Base-by-base conservation (phyloP, 2,797 vertebrate genomes). In the Siniperca undulata region DNA sequence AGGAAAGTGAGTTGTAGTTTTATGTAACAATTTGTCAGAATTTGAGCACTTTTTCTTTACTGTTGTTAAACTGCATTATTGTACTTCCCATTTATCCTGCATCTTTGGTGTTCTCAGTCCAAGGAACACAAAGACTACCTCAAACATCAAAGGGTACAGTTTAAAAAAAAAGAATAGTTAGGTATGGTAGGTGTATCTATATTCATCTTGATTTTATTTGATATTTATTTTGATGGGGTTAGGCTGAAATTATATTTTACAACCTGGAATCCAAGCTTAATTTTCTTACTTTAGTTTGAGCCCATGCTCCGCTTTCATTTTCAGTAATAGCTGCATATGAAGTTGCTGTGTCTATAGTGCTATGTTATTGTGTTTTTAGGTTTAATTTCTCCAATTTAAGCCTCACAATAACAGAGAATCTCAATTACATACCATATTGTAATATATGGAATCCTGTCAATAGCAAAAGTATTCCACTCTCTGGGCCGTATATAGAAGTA, bases 91-190 rank as follows among this genome's bases (percentile, higher is more conserved):
- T 20, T 17, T 59, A 65, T 36, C 16, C 27, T 36, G 27, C 3
- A 17, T 38, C 42, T 40, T 19, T 2, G 1, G 14, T 14, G 22
- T 42, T 56, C 42, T 68, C 36, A 24, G 53, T 42, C 17, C 11
- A 16, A 56, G 14, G 13, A 77, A 36, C 44, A 53, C n/a, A 24
- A 12, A n/a, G 27, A 50, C 20, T 66, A 14, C 17, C n/a, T 48
- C 27, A 22, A 65, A 78, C 48, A 59, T 65, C 16, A 68, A 80
- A 80, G n/a, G 5, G 19, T 40, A 53, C 30, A 8, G 44, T 62
- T 42, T 48, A 5, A 80, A 70, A 8, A 8, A 80, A 71, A 24
- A 30, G 24, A 56, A 74, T 9, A 30, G 30, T 30, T 30, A 30
- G 30, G 30, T 30, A 30, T 48, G 36, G 36, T 20, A 70, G 14